These are phyloP conservation scores for Erebia ligea DNA, from an alignment of 2,888 invertebrate species.

Conservation along the genomic window DNA sequence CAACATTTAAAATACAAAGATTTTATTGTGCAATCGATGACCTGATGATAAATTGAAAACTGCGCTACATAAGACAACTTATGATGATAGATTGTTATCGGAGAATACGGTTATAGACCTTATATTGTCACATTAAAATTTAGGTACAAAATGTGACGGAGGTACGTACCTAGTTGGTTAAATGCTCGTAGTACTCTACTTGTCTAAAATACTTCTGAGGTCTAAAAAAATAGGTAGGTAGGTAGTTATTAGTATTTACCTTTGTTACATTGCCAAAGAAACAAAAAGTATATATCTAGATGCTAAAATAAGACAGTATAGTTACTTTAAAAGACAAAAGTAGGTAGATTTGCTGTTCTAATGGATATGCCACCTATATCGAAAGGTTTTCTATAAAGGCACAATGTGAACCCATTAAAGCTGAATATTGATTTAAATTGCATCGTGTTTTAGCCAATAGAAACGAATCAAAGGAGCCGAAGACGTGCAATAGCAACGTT, in stretches of 20 bases:
- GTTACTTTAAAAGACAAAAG: neutral
- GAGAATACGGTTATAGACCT: no score
- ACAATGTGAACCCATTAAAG: constrained; percentile 39
- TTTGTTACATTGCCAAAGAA: no score
- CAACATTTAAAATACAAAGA: constrained; percentile 68
- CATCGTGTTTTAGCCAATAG: constrained; percentile 44
- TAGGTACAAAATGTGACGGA: no score
- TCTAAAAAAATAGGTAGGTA: no score
- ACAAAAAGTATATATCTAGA: no score
- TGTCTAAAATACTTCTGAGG: no score
- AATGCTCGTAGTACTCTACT: no score
- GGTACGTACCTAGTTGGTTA: no score
- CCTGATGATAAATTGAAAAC: constrained; percentile 58
- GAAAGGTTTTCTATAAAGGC: neutral
- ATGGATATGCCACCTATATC: neutral
- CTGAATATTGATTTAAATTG: constrained; percentile 15
- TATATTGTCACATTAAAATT: no score
- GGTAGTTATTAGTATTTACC: no score
- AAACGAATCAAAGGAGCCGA: constrained; percentile 41
- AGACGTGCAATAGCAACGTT: constrained; percentile 35
- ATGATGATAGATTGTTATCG: neutral
- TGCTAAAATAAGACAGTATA: neutral
- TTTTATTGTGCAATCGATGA: constrained; percentile 69
- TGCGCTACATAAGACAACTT: neutral
- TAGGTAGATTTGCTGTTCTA: neutral